A percentile compares a stretch with the other conserved stretches of the same genome.
Conservation (phyloP, 2,797 vertebrate genomes). For the Chelon auratus region DNA sequence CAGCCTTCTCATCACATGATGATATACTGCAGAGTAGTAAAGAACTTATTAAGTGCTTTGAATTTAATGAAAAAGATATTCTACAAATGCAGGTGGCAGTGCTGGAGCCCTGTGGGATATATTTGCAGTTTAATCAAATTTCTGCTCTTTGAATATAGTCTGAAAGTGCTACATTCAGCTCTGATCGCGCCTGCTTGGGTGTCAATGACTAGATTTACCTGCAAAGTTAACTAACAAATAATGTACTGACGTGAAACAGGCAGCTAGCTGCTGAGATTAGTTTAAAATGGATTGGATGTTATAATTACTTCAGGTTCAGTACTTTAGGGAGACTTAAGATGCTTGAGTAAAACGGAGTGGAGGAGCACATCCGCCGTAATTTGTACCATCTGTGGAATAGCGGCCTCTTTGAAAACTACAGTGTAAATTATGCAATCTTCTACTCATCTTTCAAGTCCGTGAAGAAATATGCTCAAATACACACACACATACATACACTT, state of each 20-base stretch:
- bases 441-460: constrained; percentile 68
- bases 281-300: constrained; percentile 67
- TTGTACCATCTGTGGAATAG: constrained; percentile 59
- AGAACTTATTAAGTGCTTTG: too few species aligned
- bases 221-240: constrained; percentile 50
- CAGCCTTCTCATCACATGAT: background rate
- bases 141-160: background rate
- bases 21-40: too few species aligned
- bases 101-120: background rate
- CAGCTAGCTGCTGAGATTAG: constrained; percentile 51
- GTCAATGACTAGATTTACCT: constrained; percentile 12
- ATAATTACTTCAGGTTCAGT: constrained; percentile 64
- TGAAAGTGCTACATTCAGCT: background rate
- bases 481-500: constrained; percentile 24
- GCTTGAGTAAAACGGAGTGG: constrained; percentile 53
- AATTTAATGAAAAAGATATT: too few species aligned
- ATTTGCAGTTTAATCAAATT: constrained; percentile 6
- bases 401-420: constrained; percentile 65
- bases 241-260: constrained; percentile 29
- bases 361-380: constrained; percentile 49
- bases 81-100: too few species aligned
- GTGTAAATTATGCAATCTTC: constrained; percentile 67
- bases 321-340: constrained; percentile 57
- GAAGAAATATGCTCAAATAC: constrained; percentile 53
- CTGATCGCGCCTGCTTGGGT: constrained; percentile 7